Evolutionary conservation across 2,888 invertebrate species (phyloP).

Genomic region (Noctua comes): DNA sequence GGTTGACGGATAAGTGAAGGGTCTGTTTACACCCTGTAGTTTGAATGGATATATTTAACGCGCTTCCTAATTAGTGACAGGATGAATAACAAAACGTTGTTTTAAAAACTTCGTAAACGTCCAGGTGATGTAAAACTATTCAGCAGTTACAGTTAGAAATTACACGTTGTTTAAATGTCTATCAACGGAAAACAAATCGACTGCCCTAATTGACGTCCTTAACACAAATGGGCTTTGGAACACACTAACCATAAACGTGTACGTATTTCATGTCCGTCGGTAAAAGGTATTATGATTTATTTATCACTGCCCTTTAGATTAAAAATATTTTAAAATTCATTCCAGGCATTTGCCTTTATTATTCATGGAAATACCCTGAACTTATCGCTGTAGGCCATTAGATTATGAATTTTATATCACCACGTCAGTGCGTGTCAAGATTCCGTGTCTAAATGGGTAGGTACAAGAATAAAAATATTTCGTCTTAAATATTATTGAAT

Average conservation of each 20-base stretch:
- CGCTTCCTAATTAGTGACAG: background rate
- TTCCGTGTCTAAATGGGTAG: slow-evolving; percentile 15
- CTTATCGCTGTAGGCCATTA: slow-evolving; percentile 37
- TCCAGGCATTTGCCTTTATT: slow-evolving; percentile 26
- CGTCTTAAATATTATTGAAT: slow-evolving; percentile 6
- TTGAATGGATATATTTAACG: background rate
- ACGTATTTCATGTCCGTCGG: background rate
- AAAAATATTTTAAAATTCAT: slow-evolving; percentile 20
- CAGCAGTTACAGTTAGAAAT: background rate
- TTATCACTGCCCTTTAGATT: slow-evolving; percentile 18
- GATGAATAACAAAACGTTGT: background rate
- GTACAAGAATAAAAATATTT: slow-evolving; percentile 24
- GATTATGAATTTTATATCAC: slow-evolving; percentile 59
- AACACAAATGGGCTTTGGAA: background rate
- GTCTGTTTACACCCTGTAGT: too few species aligned
- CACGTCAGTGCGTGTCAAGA: slow-evolving; percentile 25
- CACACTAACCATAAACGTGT: background rate
- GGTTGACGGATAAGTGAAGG: too few species aligned
- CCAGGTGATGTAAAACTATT: background rate
- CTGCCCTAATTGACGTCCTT: background rate
- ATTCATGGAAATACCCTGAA: slow-evolving; percentile 47
- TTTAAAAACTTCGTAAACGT: background rate
- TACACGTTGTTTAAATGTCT: background rate
- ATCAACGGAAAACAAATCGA: slow-evolving; percentile 5
- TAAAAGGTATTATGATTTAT: background rate